Evolutionary conservation across 2,888 invertebrate genomes (phyloP), one percentile per base, ranked within the genome.

Genomic region (Mesochorus sp.): DNA sequence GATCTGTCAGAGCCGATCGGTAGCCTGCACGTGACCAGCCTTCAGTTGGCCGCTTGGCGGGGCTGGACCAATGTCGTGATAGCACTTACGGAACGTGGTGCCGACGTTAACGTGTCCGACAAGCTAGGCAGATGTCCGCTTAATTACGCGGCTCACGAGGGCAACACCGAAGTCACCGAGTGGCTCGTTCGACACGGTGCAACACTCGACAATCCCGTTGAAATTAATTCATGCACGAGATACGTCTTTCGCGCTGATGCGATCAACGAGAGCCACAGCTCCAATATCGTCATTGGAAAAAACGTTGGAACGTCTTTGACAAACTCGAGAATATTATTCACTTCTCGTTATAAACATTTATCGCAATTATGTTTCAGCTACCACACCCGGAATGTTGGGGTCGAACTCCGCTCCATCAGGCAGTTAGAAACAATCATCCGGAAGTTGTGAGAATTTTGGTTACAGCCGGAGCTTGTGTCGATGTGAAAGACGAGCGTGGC

Each of bases 331-430:
- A 24, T 4, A 24, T 12, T 3, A 24, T 10, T n/a, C n/a, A n/a
- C n/a, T n/a, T n/a, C n/a, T n/a, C n/a, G n/a, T n/a, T n/a, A n/a
- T n/a, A n/a, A n/a, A n/a, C n/a, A n/a, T n/a, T n/a, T n/a, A n/a
- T n/a, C 21, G 19, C 49, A 1, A 12, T 8, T 24, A 3, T 59
- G 61, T 77, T 84, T 34, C 62, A 91, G 90, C 70, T 91, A 26
- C 88, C 90, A 2, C 66, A 85, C 31, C 90, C 91, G 3, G 88
- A 89, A 57, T 88, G 88, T 74, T 89, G 88, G 88, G 90, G 89
- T 21, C 83, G 90, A 68, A 89, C 91, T 14, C 85, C 91, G 0
- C 83, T 92, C 57, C 91, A 92, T 76, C 86, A 89, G 61, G 91
- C 92, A 2, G 90, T 89, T 31, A 89, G 88, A 80, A 84, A 86